phyloP scores from a whole-genome alignment of 2,888 invertebrate species.

The Coecobrya sp. region DNA sequence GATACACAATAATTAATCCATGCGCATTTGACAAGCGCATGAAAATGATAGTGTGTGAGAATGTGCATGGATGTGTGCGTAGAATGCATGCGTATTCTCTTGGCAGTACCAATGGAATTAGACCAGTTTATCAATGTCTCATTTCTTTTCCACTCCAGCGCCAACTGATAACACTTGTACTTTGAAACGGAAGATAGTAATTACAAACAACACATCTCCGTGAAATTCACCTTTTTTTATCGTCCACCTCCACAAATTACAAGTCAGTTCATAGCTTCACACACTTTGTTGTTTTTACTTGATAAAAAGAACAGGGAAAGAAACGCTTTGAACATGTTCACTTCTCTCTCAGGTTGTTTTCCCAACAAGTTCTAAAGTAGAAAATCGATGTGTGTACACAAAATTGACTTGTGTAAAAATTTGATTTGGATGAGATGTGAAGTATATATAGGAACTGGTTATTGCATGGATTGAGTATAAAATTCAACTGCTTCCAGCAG shows the following conservation, averaged over 20 bases:
- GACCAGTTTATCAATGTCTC: slow-evolving; percentile 17
- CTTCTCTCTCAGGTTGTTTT: background rate
- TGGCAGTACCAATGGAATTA: background rate
- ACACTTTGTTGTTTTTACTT: background rate
- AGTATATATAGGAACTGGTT: slow-evolving; percentile 36
- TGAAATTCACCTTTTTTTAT: slow-evolving; percentile 4
- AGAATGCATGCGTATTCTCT: slow-evolving; percentile 10
- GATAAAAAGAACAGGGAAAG: background rate
- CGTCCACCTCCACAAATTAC: slow-evolving; percentile 14
- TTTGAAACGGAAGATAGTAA: slow-evolving; percentile 49
- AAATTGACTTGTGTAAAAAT: slow-evolving; percentile 40
- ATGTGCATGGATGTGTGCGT: no score
- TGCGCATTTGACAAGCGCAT: background rate
- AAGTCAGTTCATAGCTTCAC: background rate
- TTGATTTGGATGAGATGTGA: slow-evolving; percentile 16
- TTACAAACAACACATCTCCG: slow-evolving; percentile 17
- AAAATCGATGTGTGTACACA: background rate
- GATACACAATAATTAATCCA: slow-evolving; percentile 24
- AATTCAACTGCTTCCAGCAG: slow-evolving; percentile 17
- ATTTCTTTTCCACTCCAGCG: slow-evolving; percentile 2
- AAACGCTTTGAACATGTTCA: background rate
- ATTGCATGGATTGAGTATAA: slow-evolving; percentile 15
- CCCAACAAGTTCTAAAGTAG: slow-evolving; percentile 20
- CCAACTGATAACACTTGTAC: slow-evolving; percentile 26
- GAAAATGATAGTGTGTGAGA: slow-evolving; percentile 7